Evolutionary conservation across 2,888 invertebrate genomes (phyloP).

Genomic region (Epirrhoe tristata): DNA sequence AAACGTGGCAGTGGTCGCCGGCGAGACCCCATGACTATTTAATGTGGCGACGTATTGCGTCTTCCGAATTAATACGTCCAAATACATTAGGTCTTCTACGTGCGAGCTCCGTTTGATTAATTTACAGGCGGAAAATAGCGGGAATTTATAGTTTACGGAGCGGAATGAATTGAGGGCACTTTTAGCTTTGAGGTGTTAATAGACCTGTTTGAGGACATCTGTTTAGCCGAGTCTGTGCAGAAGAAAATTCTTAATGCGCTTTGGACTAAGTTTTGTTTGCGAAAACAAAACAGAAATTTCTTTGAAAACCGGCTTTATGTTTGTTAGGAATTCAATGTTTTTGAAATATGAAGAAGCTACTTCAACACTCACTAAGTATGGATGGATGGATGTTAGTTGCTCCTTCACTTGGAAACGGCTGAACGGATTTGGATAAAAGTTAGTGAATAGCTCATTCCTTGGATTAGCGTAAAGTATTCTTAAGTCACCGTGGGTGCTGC

Average conservation of each 20-base stretch:
- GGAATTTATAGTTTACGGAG: slow-evolving; percentile 21
- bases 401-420: too few relatives aligned
- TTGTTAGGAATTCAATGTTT: not conserved
- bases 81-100: slow-evolving; percentile 41
- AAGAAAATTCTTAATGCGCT: not conserved
- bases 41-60: slow-evolving; percentile 68
- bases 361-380: too few relatives aligned
- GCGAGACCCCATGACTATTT: slow-evolving; percentile 72
- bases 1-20: slow-evolving; percentile 75
- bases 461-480: too few relatives aligned
- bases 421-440: too few relatives aligned
- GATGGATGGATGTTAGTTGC: too few relatives aligned
- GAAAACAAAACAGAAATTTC: not conserved
- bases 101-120: slow-evolving; percentile 39
- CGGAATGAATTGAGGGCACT: slow-evolving; percentile 13
- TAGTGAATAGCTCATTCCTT: too few relatives aligned
- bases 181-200: slow-evolving; percentile 15
- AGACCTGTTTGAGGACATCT: not conserved
- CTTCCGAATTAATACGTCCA: slow-evolving; percentile 64
- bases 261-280: not conserved
- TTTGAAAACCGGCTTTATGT: not conserved
- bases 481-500: too few relatives aligned
- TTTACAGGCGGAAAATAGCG: slow-evolving; percentile 29
- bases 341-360: too few relatives aligned
- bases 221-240: not conserved